These are phyloP conservation scores for Apogon hyalosoma DNA, from an alignment of 2,797 vertebrate genomes.

Conservation along the genomic window DNA sequence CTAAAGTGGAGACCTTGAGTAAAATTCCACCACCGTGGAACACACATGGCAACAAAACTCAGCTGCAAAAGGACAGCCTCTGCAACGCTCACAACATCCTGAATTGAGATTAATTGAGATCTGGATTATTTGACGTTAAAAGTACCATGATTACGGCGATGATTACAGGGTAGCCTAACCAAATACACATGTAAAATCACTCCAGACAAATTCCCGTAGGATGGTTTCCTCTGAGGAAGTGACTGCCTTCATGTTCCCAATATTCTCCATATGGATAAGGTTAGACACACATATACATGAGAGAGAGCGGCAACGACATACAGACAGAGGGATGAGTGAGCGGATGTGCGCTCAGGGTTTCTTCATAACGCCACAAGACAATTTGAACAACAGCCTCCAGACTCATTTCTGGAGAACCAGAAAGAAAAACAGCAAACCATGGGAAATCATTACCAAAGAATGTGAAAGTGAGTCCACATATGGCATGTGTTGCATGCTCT, in stretches of 20 bases:
- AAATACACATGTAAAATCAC: constrained; percentile 64
- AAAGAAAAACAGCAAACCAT: constrained; percentile 20
- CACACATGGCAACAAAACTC: not conserved
- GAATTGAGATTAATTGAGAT: constrained; percentile 42
- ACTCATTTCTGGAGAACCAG: constrained; percentile 28
- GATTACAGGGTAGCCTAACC: constrained; percentile 63
- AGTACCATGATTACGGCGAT: constrained; percentile 39
- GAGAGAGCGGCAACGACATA: constrained; percentile 16
- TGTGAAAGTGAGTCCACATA: constrained; percentile 7
- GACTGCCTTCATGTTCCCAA: constrained; percentile 52
- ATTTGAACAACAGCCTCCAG: constrained; percentile 27
- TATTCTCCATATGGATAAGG: constrained; percentile 66
- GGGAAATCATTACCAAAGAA: constrained; percentile 20
- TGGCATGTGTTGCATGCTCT: not conserved
- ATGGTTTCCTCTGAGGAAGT: constrained; percentile 56
- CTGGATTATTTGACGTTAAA: constrained; percentile 29
- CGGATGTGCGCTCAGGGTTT: constrained; percentile 52
- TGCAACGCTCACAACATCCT: constrained; percentile 12
- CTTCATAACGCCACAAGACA: constrained; percentile 17
- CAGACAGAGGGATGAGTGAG: constrained; percentile 54
- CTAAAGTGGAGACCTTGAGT: too few relatives aligned
- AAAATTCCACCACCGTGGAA: not conserved
- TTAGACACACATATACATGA: constrained; percentile 58
- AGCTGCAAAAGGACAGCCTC: not conserved
- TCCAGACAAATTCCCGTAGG: constrained; percentile 53